Conservation (phyloP, 1,140 invertebrate species). For the Acromyrmex charruanus region DNA sequence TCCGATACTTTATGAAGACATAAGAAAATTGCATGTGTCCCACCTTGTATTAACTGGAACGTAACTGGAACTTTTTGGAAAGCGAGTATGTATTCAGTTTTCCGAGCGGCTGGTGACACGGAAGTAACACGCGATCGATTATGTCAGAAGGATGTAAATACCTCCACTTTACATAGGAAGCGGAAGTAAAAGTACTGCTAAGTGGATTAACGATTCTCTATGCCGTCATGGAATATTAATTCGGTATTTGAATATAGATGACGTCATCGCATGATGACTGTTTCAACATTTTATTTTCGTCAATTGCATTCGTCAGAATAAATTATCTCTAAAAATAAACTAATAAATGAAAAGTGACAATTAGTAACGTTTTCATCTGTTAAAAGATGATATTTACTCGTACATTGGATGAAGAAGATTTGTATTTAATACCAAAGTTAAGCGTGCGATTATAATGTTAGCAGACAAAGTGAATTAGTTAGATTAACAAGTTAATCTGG, state of each 20-base stretch:
- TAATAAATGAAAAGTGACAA: background rate
- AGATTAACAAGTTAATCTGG: slow-evolving; percentile 60
- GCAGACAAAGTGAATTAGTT: slow-evolving; percentile 58
- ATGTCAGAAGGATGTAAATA: slow-evolving; percentile 70
- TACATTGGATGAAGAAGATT: background rate
- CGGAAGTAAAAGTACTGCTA: slow-evolving; percentile 51
- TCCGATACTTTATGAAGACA: background rate
- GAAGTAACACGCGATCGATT: slow-evolving; percentile 75
- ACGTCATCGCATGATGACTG: too few species aligned
- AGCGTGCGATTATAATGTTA: background rate
- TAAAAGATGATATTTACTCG: slow-evolving; percentile 1
- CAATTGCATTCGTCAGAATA: background rate
- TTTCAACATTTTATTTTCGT: slow-evolving; percentile 4
- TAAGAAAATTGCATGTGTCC: background rate
- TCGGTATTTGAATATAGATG: slow-evolving; percentile 6
- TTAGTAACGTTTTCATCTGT: background rate
- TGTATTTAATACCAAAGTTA: slow-evolving; percentile 12
- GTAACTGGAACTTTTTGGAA: slow-evolving; percentile 49
- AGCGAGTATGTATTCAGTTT: slow-evolving; percentile 50
- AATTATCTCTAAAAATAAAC: background rate
- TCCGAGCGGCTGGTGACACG: slow-evolving; percentile 68
- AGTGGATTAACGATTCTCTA: slow-evolving; percentile 52
- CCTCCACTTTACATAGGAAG: slow-evolving; percentile 61
- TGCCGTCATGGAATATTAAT: slow-evolving; percentile 23
- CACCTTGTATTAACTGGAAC: slow-evolving; percentile 40